Percentiles rank a stretch among this genome's conserved stretches.
phyloP scores from a whole-genome alignment of 92 coral and sea anemone species.

The Porites cylindrica region DNA sequence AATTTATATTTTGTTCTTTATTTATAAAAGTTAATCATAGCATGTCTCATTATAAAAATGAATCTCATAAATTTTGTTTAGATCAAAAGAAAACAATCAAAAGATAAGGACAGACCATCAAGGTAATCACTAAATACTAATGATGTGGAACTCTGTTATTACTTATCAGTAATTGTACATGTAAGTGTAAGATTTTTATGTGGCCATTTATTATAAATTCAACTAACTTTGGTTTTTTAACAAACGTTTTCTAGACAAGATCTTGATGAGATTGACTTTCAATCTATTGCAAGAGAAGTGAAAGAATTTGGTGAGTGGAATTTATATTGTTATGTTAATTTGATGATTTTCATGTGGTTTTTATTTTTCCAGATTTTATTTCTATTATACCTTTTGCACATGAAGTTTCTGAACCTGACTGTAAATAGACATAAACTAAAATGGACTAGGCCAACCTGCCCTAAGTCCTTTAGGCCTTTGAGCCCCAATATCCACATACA shows the following conservation, averaged over 20 bases:
- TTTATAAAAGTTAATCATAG: background rate
- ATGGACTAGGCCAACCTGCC: too few species aligned
- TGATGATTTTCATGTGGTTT: background rate
- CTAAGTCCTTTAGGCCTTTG: too few species aligned
- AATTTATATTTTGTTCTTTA: background rate
- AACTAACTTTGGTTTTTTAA: too few species aligned
- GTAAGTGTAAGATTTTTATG: too few species aligned
- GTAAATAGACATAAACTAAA: too few species aligned
- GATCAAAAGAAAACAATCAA: slow-evolving; percentile 15
- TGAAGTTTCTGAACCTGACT: too few species aligned
- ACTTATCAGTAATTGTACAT: too few species aligned
- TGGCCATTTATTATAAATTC: too few species aligned
- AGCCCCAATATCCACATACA: too few species aligned
- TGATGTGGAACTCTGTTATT: too few species aligned
- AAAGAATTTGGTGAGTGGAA: slow-evolving; percentile 81
- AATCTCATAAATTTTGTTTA: background rate
- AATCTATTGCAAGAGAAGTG: slow-evolving; percentile 84
- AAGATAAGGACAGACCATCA: slow-evolving; percentile 8
- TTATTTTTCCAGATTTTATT: background rate
- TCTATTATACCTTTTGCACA: too few species aligned
- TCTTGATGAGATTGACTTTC: slow-evolving; percentile 58
- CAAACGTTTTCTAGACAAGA: background rate
- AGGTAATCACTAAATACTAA: background rate
- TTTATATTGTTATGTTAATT: background rate
- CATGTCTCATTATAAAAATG: background rate